Evolutionary conservation across 2,113 vertebrate genomes (phyloP).

Genomic region (Coracopsis vasa): DNA sequence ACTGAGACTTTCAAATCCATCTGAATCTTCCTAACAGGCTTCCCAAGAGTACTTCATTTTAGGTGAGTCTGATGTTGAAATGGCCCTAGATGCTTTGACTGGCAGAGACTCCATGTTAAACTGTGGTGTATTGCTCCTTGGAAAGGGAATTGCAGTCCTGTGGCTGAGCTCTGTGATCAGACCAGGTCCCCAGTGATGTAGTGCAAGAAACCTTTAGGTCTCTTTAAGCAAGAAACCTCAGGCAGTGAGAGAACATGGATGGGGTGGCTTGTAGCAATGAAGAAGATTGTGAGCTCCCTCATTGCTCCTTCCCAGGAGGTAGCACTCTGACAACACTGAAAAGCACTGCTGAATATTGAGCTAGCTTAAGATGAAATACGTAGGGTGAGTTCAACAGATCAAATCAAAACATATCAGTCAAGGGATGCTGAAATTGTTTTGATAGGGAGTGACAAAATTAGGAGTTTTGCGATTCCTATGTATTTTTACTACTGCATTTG

Average conservation of each 20-base stretch:
- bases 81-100: neutral
- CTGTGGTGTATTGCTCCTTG: neutral
- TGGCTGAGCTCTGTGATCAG: neutral
- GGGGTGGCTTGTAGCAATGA: neutral
- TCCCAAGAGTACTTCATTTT: neutral
- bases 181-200: no score
- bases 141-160: neutral
- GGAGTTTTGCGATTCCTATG: neutral
- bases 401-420: neutral
- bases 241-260: neutral
- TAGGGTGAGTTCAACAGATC: neutral
- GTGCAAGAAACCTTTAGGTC: neutral
- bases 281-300: neutral
- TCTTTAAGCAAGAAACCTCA: neutral
- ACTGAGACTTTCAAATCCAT: neutral
- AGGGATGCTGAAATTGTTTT: neutral
- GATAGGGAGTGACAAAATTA: neutral
- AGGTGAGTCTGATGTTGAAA: neutral
- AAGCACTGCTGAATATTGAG: neutral
- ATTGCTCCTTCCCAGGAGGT: neutral
- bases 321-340: neutral
- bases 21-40: neutral
- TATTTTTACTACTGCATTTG: neutral
- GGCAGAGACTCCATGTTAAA: neutral
- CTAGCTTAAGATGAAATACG: neutral